These are phyloP conservation scores for Zaprionus lineosus DNA, from an alignment of 2,888 invertebrate genomes.

Conservation along the genomic window DNA sequence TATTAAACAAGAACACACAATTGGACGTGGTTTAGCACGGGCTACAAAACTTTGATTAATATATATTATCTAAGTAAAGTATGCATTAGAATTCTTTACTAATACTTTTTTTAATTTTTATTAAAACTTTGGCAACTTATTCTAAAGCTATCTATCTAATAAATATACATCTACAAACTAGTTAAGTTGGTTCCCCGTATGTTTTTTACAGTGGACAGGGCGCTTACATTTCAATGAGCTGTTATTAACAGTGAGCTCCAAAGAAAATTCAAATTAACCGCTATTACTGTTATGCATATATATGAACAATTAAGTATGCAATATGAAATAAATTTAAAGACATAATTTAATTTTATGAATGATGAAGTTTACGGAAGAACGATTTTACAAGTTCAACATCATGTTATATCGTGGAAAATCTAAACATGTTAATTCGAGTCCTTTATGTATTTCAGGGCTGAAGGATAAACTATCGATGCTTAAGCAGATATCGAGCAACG, in stretches of 20 bases:
- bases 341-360: no score
- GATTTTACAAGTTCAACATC: no score
- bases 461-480: no score
- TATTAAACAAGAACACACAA: conserved; percentile 22
- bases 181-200: conserved; percentile 40
- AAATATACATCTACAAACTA: conserved; percentile 34
- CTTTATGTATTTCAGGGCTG: no score
- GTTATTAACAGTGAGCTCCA: conserved; percentile 32
- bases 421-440: no score
- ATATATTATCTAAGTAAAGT: conserved; percentile 11
- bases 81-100: conserved; percentile 26
- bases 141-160: conserved; percentile 31
- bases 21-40: not conserved
- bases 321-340: no score
- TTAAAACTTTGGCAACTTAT: conserved; percentile 48
- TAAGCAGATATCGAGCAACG: conserved; percentile 3
- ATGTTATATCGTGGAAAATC: no score
- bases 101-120: conserved; percentile 13
- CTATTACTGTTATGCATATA: no score
- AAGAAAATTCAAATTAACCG: no score
- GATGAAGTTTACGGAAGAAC: not conserved
- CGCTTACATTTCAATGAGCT: conserved; percentile 8
- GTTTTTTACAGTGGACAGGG: conserved; percentile 1
- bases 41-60: conserved; percentile 8
- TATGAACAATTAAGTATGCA: no score